Conservation (phyloP, 2,888 invertebrate species). For the Apoderus coryli region DNA sequence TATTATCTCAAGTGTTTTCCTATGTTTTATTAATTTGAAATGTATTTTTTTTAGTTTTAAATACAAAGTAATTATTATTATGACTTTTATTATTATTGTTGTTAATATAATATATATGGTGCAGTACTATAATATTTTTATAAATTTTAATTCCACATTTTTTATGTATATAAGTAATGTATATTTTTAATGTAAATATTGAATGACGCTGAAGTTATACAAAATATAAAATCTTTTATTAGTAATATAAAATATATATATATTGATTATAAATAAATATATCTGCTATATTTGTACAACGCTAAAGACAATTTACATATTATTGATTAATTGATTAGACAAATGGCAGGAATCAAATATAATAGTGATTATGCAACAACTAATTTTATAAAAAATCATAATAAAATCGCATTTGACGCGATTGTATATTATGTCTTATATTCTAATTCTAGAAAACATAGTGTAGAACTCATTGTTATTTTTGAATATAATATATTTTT, state of each 20-base stretch:
- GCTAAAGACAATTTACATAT: slow-evolving; percentile 25
- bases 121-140: slow-evolving; percentile 26
- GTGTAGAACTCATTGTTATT: slow-evolving; percentile 32
- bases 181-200: slow-evolving; percentile 26
- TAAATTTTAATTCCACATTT: background rate
- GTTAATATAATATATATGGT: slow-evolving; percentile 25
- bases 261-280: slow-evolving; percentile 23
- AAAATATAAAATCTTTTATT: slow-evolving; percentile 34
- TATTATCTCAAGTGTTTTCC: too few relatives aligned
- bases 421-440: too few relatives aligned
- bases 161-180: slow-evolving; percentile 10
- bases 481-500: slow-evolving; percentile 29
- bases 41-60: too few relatives aligned
- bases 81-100: too few relatives aligned
- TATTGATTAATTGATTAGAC: too few relatives aligned
- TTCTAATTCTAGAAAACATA: too few relatives aligned
- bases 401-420: too few relatives aligned
- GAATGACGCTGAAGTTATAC: slow-evolving; percentile 24
- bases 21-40: too few relatives aligned
- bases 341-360: too few relatives aligned
- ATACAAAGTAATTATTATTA: too few relatives aligned
- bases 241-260: slow-evolving; percentile 29
- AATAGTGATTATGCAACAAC: too few relatives aligned
- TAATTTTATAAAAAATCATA: too few relatives aligned
- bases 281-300: slow-evolving; percentile 35